These are phyloP conservation scores for Andrena flavipes DNA, from an alignment of 2,888 invertebrate genomes.

Conservation along the genomic window DNA sequence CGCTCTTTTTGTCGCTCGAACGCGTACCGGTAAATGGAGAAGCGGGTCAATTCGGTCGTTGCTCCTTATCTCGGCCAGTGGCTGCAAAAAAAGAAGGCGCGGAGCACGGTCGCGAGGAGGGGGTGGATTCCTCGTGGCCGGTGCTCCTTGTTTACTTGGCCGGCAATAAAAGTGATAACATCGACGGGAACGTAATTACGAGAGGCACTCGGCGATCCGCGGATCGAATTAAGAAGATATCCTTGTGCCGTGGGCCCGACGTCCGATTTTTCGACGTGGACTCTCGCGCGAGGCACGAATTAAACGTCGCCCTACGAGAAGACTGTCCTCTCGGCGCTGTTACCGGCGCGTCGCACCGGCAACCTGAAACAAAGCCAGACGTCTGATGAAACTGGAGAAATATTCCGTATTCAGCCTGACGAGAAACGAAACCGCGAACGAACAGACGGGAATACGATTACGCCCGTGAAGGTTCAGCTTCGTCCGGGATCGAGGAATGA, in stretches of 20 bases:
- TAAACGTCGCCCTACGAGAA: constrained; percentile 6
- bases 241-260: not conserved
- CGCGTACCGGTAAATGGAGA: not conserved
- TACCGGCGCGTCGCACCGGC: not conserved
- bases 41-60: constrained; percentile 47
- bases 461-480: constrained; percentile 35
- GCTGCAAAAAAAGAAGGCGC: constrained; percentile 2
- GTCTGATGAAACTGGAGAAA: constrained; percentile 45
- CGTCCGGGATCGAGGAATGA: constrained; percentile 39
- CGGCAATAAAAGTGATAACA: constrained; percentile 43
- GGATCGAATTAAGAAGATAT: constrained; percentile 50
- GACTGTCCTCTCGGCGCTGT: not conserved
- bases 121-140: not conserved
- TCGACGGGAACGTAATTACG: constrained; percentile 42
- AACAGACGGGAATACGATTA: constrained; percentile 51
- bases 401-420: constrained; percentile 47
- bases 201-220: constrained; percentile 10
- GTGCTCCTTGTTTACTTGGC: constrained; percentile 3
- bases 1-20: constrained; percentile 4
- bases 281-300: constrained; percentile 19
- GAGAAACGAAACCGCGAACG: constrained; percentile 29
- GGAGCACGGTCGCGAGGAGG: constrained; percentile 10
- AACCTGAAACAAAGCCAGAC: constrained; percentile 39
- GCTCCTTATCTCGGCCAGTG: constrained; percentile 46
- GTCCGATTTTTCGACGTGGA: constrained; percentile 2